phyloP scores from a whole-genome alignment of 1,140 invertebrate genomes.

The Aleiodes sp. region DNA sequence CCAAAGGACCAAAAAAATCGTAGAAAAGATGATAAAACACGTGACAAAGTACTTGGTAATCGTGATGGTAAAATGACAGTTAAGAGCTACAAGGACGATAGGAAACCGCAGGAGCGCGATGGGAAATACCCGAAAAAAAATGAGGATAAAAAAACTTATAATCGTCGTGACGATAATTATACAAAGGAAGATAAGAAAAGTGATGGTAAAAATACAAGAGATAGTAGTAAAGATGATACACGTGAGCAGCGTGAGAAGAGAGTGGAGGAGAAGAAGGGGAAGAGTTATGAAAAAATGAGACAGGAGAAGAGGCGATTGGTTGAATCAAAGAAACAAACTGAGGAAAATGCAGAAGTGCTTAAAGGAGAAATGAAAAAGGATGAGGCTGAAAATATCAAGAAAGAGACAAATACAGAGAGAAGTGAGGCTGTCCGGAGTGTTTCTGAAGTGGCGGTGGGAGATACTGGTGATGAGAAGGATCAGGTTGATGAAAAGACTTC shows the following conservation, averaged over 20 bases:
- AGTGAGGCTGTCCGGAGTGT: neutral
- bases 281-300: constrained; percentile 65
- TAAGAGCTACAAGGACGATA: constrained; percentile 59
- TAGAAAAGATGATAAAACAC: constrained; percentile 56
- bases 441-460: neutral
- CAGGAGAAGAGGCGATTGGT: constrained; percentile 59
- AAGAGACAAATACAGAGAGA: neutral
- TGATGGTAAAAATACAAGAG: constrained; percentile 40
- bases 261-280: constrained; percentile 58
- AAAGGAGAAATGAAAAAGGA: constrained; percentile 22
- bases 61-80: constrained; percentile 49
- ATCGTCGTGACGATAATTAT: constrained; percentile 45
- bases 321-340: constrained; percentile 55
- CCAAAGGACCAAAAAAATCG: constrained; percentile 57
- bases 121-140: constrained; percentile 64
- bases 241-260: constrained; percentile 46
- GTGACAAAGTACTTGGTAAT: constrained; percentile 54
- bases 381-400: constrained; percentile 23
- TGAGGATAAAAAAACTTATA: constrained; percentile 58
- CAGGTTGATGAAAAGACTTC: no score
- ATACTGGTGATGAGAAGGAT: no score
- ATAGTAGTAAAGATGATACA: constrained; percentile 51
- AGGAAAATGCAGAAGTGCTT: neutral
- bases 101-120: constrained; percentile 61
- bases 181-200: constrained; percentile 47